These are phyloP conservation scores for Hucho hucho DNA, from an alignment of 2,113 vertebrate genomes.

Conservation along the genomic window DNA sequence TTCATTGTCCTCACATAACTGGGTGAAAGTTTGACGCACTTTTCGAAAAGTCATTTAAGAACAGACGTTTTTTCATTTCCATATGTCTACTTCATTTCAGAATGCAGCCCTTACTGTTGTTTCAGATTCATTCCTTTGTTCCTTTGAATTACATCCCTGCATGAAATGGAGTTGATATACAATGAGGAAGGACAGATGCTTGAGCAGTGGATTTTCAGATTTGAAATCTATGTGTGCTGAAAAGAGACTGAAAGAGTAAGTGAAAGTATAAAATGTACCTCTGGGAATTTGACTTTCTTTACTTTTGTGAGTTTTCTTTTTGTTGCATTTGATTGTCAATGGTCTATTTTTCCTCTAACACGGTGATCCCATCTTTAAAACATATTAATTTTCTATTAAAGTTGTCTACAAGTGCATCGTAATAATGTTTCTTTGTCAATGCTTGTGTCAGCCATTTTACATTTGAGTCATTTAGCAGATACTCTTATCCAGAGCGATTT, in stretches of 20 bases:
- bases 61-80: no score
- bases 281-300: not conserved
- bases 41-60: conserved; percentile 41
- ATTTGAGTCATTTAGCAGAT: no score
- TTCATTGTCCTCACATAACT: conserved; percentile 73
- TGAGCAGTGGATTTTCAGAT: not conserved
- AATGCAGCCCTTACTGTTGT: conserved; percentile 7
- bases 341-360: not conserved
- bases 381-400: not conserved
- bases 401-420: no score
- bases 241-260: not conserved
- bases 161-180: not conserved
- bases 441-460: conserved; percentile 1
- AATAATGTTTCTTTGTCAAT: not conserved
- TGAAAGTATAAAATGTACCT: not conserved
- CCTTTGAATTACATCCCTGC: not conserved
- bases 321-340: no score
- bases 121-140: conserved; percentile 6
- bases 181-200: no score
- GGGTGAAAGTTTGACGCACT: conserved; percentile 47
- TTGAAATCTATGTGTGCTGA: not conserved
- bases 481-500: no score
- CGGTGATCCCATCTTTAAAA: not conserved
- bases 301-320: no score
- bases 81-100: not conserved